Evolutionary conservation across 1,140 invertebrate genomes (phyloP), one percentile per base, ranked within the genome.

Genomic region (Drosophila ananassae): DNA sequence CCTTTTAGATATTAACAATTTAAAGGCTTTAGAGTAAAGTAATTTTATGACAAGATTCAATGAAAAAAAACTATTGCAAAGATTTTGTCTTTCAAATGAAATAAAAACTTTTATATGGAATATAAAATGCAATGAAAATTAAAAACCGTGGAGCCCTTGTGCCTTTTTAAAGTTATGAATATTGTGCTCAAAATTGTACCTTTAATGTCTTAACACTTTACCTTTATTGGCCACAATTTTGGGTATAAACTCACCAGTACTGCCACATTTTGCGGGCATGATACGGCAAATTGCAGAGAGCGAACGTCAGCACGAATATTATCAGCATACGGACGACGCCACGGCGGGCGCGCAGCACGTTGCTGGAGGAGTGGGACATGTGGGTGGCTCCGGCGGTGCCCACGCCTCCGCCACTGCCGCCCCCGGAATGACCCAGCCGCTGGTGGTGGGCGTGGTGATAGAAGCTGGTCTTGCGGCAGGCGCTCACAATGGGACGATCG

Each of bases 191-290:
- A 37, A 37, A 37, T 37, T 12, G 9, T 37, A 12, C 34, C 12
- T 10, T 37, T 37, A 37, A 37, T 37, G 34, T 37, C 34, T 37
- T 12, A 37, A 37, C 34, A 37, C 34, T 37, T 37, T 37, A 37
- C 3, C 34, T 37, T 37, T 37, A 37, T 37, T 21, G 41, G 41
- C 41, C n/a, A 44, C 41, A 44, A 44, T 44, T 21, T 32, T 32
- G 3, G 51, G 51, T 17, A 5, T 7, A 12, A 57, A 91, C 66
- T 93, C 89, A 92, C 94, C 94, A 95, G 75, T 95, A 94, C 79
- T 96, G 95, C 95, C 96, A 96, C 92, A 97, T 94, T 87, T 97
- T 96, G 9, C 96, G 93, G 1, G 95, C 95, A 92, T 97, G 97
- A 91, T 96, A 96, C 0, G 97, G 97, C 22, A 97, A 92, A 91